Percentiles rank a stretch among this genome's conserved stretches.
These are phyloP conservation scores for Meloidogyne floridensis DNA, from an alignment of 1,140 invertebrate species.

Conservation along the genomic window DNA sequence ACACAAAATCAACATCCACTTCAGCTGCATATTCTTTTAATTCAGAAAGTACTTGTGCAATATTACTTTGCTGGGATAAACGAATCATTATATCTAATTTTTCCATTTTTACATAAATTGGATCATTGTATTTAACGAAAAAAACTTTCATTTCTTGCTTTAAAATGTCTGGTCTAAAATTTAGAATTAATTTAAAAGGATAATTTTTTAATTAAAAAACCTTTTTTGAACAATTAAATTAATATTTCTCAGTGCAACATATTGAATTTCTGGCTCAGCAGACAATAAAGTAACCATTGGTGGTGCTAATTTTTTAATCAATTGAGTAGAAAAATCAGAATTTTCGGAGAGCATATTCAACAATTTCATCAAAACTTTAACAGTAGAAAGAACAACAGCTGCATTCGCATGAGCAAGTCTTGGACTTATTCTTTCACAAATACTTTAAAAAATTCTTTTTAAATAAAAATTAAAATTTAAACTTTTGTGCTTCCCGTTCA, in stretches of 20 bases:
- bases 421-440: slow-evolving; percentile 96
- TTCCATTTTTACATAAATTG: slow-evolving; percentile 85
- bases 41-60: slow-evolving; percentile 96
- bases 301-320: slow-evolving; percentile 95
- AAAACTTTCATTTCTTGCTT: slow-evolving; percentile 99
- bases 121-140: slow-evolving; percentile 99
- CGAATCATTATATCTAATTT: slow-evolving; percentile 99
- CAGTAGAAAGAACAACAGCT: slow-evolving; percentile 96
- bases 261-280: slow-evolving; percentile 97
- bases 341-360: slow-evolving; percentile 93
- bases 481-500: slow-evolving; percentile 94
- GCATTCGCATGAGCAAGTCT: slow-evolving; percentile 97
- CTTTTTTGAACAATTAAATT: slow-evolving; percentile 97
- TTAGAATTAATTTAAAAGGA: background rate
- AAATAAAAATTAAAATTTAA: slow-evolving; percentile 27
- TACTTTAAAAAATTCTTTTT: slow-evolving; percentile 70
- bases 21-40: slow-evolving; percentile 82
- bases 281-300: slow-evolving; percentile 96
- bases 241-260: slow-evolving; percentile 96
- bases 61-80: slow-evolving; percentile 93
- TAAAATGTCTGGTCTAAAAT: slow-evolving; percentile 84
- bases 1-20: background rate
- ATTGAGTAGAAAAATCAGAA: slow-evolving; percentile 87
- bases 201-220: slow-evolving; percentile 51
- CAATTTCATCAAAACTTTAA: slow-evolving; percentile 94